These are phyloP conservation scores for Hypsibius dujardini DNA, from an alignment of 1,140 invertebrate species.

Conservation along the genomic window DNA sequence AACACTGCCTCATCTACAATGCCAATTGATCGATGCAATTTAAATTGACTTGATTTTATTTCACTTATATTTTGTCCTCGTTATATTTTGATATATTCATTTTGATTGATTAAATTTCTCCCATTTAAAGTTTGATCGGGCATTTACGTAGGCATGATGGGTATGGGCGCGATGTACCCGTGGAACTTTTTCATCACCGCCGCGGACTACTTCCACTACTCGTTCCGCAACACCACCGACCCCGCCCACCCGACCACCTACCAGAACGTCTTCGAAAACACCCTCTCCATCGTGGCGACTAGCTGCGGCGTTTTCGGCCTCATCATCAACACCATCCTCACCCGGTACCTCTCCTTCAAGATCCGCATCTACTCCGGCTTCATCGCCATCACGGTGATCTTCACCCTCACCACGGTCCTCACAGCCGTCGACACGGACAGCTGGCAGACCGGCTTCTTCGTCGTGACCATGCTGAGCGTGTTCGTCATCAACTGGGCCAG, in stretches of 20 bases:
- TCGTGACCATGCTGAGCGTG: neutral
- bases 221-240: constrained; percentile 3
- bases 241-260: neutral
- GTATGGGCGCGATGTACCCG: constrained; percentile 68
- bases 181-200: constrained; percentile 31
- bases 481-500: neutral
- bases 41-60: too few relatives aligned
- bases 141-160: constrained; percentile 40
- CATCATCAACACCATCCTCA: neutral
- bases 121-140: too few relatives aligned
- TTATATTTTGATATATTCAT: too few relatives aligned
- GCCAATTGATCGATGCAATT: too few relatives aligned
- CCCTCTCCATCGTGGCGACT: neutral
- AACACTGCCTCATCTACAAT: too few relatives aligned
- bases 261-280: constrained; percentile 1
- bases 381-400: constrained; percentile 3
- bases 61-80: too few relatives aligned
- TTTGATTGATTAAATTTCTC: too few relatives aligned
- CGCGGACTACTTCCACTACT: neutral
- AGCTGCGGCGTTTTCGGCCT: neutral
- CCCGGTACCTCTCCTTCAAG: neutral
- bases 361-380: neutral
- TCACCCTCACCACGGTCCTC: neutral
- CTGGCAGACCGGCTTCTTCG: neutral
- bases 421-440: neutral